phyloP scores from a whole-genome alignment of 2,888 invertebrate genomes.

The Protonemura montana region DNA sequence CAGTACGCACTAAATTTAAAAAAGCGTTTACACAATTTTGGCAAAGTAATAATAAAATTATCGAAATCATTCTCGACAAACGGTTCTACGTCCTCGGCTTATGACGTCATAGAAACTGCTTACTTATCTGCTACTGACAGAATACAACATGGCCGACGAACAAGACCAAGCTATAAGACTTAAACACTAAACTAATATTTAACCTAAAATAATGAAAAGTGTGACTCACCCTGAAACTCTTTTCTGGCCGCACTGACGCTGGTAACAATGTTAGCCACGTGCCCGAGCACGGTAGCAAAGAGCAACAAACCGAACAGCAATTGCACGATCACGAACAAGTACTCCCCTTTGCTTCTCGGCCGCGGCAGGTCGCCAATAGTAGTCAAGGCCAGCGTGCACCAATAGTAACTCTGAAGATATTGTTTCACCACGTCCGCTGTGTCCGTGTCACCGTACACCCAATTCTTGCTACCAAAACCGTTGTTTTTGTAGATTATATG shows the following conservation, averaged over 20 bases:
- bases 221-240: slow-evolving; percentile 92
- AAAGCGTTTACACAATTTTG: too few relatives aligned
- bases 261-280: slow-evolving; percentile 98
- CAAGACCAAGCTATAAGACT: neutral
- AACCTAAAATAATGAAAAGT: too few relatives aligned
- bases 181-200: neutral
- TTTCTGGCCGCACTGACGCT: slow-evolving; percentile 96
- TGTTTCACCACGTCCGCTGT: slow-evolving; percentile 90
- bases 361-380: slow-evolving; percentile 93
- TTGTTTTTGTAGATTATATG: slow-evolving; percentile 96
- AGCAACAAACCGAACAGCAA: slow-evolving; percentile 92
- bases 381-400: slow-evolving; percentile 95
- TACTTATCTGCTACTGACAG: too few relatives aligned
- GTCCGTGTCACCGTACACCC: slow-evolving; percentile 88
- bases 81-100: too few relatives aligned
- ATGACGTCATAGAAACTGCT: too few relatives aligned
- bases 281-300: slow-evolving; percentile 95
- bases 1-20: too few relatives aligned
- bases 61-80: too few relatives aligned
- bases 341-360: slow-evolving; percentile 93
- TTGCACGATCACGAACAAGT: slow-evolving; percentile 94
- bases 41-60: too few relatives aligned
- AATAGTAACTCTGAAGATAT: slow-evolving; percentile 97
- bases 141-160: too few relatives aligned
- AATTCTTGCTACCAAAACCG: slow-evolving; percentile 91